Evolutionary conservation across 2,888 invertebrate genomes (phyloP), one percentile per base, ranked within the genome.

Genomic region (Altica lythri): DNA sequence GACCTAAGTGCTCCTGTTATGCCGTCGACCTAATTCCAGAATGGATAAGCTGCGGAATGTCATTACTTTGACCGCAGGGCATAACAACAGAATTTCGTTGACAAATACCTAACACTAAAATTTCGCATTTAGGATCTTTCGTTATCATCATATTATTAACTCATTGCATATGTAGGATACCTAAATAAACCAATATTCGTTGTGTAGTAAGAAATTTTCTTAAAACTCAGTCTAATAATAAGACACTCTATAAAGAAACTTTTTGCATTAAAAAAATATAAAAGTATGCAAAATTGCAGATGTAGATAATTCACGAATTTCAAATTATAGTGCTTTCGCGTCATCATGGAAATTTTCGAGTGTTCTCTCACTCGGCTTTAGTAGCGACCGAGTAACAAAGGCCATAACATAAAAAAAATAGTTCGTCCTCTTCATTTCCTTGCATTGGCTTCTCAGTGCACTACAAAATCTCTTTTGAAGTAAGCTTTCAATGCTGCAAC

Each of bases 1-100:
- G 35, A 45, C 52, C 48, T 53, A 60, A 60, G 60, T 60, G 60
- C 55, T 57, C 47, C 49, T 44, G 49, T 52, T 57, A 55, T 57
- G 37, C 35, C 40, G 40, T 27, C 45, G 60, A 60, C 60, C 60
- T 45, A 60, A 55, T 60, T 60, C 45, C 49, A 19, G 40, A 60
- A 51, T 45, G 57, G 60, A 60, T 60, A 51, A 55, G 55, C 47
- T 34, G 55, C 38, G 48, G 44, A 56, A 46, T 54, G 53, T 57
- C 59, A 57, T 59, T 55, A 53, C 27, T 43, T 18, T 34, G 44
- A 30, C 49, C 38, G 30, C 30, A 35, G n/a, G n/a, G n/a, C n/a
- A n/a, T n/a, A n/a, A n/a, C n/a, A n/a, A n/a, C n/a, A n/a, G n/a
- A n/a, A n/a, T n/a, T n/a, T n/a, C n/a, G n/a, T n/a, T n/a, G n/a